Evolutionary conservation across 2,888 invertebrate genomes (phyloP), one percentile per base, ranked within the genome.

Genomic region (Clepsis dumicolana): DNA sequence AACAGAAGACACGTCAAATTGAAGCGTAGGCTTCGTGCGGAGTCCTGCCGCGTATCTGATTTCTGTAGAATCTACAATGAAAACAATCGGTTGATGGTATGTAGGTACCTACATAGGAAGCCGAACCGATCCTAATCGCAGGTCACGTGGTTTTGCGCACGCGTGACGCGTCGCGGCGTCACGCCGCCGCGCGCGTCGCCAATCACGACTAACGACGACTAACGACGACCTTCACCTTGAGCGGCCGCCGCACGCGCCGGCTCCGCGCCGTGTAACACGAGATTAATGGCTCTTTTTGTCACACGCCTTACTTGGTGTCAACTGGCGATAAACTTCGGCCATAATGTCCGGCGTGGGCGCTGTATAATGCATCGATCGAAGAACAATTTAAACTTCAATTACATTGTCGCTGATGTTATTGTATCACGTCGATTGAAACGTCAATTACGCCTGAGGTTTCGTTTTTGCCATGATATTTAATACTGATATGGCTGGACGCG

Each of bases 141-240:
- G 64, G 73, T 77, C 83, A 82, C 82, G 80, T 80, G 81, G 73
- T 72, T 71, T 66, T 72, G 70, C 77, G 75, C 18, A 76, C 82
- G 82, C 82, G 83, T 83, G 84, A 84, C 80, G 76, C 72, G 73
- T 68, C 81, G 78, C 76, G 38, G 76, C 72, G 80, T 75, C 74
- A 71, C 73, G 65, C 27, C 71, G 73, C 64, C 64, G 54, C 75
- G 72, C 73, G 74, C 48, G 29, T 41, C 75, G 74, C 76, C 78
- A 79, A 80, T 81, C 81, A 74, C 78, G 78, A 70, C 76, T 48
- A 48, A 48, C 63, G 72, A 68, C 68, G 50, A 59, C 59, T 41
- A 66, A 59, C 41, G 72, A 64, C 77, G 86, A 76, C 89, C 91
- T 88, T 90, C 89, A 88, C 88, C 88, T 88, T 89, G 88, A 80